These are phyloP conservation scores for Kryptolebias marmoratus DNA, from an alignment of 2,113 vertebrate species.

Conservation along the genomic window DNA sequence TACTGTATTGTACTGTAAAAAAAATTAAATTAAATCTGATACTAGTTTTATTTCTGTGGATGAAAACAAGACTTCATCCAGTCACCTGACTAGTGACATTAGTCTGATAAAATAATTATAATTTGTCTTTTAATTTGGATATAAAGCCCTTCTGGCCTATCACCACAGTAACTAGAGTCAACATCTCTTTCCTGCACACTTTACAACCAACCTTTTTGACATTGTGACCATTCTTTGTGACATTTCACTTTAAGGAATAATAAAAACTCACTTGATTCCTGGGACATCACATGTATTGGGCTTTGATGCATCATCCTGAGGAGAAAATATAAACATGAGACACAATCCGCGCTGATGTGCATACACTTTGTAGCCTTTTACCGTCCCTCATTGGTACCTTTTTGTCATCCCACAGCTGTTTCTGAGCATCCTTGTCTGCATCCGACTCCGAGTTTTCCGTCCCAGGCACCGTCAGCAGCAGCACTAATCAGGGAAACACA, in stretches of 20 bases:
- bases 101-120: background rate
- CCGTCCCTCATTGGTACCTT: conserved; percentile 79
- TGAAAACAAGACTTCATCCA: too few relatives aligned
- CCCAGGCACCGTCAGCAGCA: conserved; percentile 92
- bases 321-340: conserved; percentile 32
- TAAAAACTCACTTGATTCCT: conserved; percentile 96
- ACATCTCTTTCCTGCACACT: too few relatives aligned
- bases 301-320: conserved; percentile 86
- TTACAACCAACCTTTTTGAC: background rate
- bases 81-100: background rate
- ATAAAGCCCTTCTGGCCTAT: background rate
- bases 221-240: background rate
- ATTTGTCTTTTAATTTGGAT: too few relatives aligned
- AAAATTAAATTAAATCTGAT: too few relatives aligned
- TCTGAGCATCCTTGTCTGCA: conserved; percentile 83
- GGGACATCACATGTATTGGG: conserved; percentile 96
- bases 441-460: conserved; percentile 87
- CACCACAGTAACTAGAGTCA: background rate
- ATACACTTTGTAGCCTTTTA: conserved; percentile 3
- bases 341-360: background rate
- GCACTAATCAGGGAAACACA: conserved; percentile 80
- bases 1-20: too few relatives aligned
- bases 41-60: too few relatives aligned
- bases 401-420: conserved; percentile 92
- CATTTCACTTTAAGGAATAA: conserved; percentile 1